A percentile compares a stretch with the other conserved stretches of the same genome.
These are phyloP conservation scores for Phacellophora camtschatica DNA, from an alignment of 30 jellyfish, hydroid and myxozoan species.

Conservation along the genomic window DNA sequence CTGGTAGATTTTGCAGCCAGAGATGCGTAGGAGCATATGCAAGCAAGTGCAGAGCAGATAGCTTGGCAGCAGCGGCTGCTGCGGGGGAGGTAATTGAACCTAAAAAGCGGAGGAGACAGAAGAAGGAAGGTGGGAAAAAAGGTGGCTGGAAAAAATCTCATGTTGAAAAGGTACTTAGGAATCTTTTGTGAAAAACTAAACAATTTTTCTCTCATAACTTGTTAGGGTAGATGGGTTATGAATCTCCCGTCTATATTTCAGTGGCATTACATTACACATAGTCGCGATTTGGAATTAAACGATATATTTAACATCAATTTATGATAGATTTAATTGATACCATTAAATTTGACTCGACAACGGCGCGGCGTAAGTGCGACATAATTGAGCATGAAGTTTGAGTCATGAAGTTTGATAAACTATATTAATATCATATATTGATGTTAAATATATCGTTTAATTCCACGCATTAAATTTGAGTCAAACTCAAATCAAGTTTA, in stretches of 20 bases:
- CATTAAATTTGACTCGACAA: too few relatives aligned
- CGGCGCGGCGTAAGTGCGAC: too few relatives aligned
- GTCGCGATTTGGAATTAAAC: not conserved
- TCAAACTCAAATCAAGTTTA: too few relatives aligned
- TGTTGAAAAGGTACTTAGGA: conserved; percentile 22
- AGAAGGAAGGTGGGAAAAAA: conserved; percentile 53
- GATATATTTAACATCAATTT: too few relatives aligned
- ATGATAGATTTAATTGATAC: too few relatives aligned
- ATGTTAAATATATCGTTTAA: too few relatives aligned
- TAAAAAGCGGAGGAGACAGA: conserved; percentile 52
- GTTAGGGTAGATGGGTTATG: not conserved
- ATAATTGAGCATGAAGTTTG: too few relatives aligned
- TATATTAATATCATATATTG: too few relatives aligned
- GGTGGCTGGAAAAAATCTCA: conserved; percentile 6
- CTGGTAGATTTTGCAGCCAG: conserved; percentile 99
- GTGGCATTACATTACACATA: not conserved
- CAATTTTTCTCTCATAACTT: not conserved
- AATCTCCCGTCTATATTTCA: not conserved
- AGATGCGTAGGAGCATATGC: conserved; percentile 99
- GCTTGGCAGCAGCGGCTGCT: conserved; percentile 90
- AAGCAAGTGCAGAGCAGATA: conserved; percentile 90
- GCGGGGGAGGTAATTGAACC: conserved; percentile 75
- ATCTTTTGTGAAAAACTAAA: not conserved
- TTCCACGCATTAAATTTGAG: too few relatives aligned
- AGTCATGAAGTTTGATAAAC: too few relatives aligned